Evolutionary conservation across 1,140 invertebrate genomes (phyloP), one percentile per base, ranked within the genome.

Genomic region (Dendroctonus ponderosae): DNA sequence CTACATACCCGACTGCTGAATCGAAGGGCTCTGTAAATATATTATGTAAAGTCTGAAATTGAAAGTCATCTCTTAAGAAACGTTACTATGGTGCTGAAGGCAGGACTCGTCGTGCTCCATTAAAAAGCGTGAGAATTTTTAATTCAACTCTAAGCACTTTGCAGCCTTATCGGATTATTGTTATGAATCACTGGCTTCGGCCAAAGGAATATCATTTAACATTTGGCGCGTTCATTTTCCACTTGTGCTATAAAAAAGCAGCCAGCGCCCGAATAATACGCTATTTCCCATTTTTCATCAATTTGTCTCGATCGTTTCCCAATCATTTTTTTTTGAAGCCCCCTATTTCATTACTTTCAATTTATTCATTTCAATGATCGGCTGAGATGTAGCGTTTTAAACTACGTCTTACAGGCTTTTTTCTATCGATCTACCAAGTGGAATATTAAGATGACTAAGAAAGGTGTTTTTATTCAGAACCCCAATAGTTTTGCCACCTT

Each of bases 41-140:
- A 75, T 72, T 75, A 72, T 75, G 71, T 69, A 71, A 72, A 75
- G 71, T 72, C 72, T 71, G 68, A 75, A 75, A 75, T 74, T 74
- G 72, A 75, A 75, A 75, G 72, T 75, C 70, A 74, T 71, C 71
- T 71, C 63, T 63, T 68, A 71, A 68, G 66, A 60, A 68, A 63
- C 46, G 54, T 67, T 60, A 70, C 50, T 59, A 38, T 12, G 50
- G 50, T 65, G 44, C 49, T 62, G 49, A 65, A 56, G 62, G 61
- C 44, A 41, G 54, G 12, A 62, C 39, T 50, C 62, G 52, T 53
- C 48, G 54, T 58, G 39, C 42, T 57, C 60, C 50, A 60, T 71
- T 71, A 68, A 71, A 71, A 71, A 71, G 70, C 70, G 70, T 71
- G 70, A 68, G 70, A 68, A 71, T 65, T 68, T 71, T 66, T 60